Conservation (phyloP, 2,888 invertebrate genomes). For the Tolmerus cingulatus region DNA sequence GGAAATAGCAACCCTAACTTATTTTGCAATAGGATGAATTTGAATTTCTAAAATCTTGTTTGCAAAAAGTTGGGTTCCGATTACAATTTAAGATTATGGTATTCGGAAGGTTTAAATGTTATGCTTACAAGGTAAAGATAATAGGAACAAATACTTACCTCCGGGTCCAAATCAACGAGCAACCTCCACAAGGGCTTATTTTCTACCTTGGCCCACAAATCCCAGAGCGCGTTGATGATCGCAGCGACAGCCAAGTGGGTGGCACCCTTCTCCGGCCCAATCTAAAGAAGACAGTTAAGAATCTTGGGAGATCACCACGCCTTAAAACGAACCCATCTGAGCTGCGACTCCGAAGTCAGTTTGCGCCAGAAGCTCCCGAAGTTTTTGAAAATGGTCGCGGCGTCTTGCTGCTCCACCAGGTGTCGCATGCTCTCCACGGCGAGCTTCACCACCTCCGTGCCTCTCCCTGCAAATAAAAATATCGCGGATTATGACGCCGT, state of each 20-base stretch:
- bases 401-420: slow-evolving; percentile 74
- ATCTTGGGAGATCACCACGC: not conserved
- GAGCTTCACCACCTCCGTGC: slow-evolving; percentile 84
- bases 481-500: not conserved
- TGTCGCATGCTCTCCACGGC: slow-evolving; percentile 76
- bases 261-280: slow-evolving; percentile 92
- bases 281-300: slow-evolving; percentile 63
- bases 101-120: not conserved
- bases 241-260: slow-evolving; percentile 88
- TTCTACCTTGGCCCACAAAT: slow-evolving; percentile 86
- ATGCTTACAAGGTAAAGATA: not conserved
- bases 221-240: slow-evolving; percentile 91
- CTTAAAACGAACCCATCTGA: slow-evolving; percentile 79
- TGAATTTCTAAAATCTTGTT: too few relatives aligned
- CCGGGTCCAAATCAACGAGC: slow-evolving; percentile 82
- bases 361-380: slow-evolving; percentile 83
- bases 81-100: too few relatives aligned
- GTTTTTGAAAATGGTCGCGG: slow-evolving; percentile 75
- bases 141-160: slow-evolving; percentile 62
- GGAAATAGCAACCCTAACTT: too few relatives aligned
- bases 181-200: slow-evolving; percentile 89
- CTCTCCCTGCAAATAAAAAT: slow-evolving; percentile 69
- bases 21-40: too few relatives aligned
- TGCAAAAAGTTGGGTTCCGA: too few relatives aligned
- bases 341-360: slow-evolving; percentile 85